These are phyloP conservation scores for Cepaea nemoralis DNA, from an alignment of 1,140 invertebrate species.

Conservation along the genomic window DNA sequence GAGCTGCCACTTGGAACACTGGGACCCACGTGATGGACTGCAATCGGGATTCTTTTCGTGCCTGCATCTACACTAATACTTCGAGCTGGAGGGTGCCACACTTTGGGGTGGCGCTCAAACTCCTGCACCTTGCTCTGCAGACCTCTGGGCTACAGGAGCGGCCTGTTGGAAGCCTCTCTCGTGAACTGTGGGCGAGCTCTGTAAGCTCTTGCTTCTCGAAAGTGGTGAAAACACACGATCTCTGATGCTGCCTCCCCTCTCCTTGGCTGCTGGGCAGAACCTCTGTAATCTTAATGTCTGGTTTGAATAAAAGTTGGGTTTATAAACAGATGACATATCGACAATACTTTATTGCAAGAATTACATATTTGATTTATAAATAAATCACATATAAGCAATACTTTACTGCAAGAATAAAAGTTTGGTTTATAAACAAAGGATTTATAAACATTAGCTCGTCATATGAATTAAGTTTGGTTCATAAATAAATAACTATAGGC, in stretches of 20 bases:
- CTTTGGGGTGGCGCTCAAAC: constrained; percentile 11
- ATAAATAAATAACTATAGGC: no score
- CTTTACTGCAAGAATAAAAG: no score
- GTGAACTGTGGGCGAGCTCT: constrained; percentile 28
- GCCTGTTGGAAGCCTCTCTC: not conserved
- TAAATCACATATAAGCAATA: no score
- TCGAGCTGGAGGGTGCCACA: constrained; percentile 27
- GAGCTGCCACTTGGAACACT: not conserved
- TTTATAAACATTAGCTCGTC: no score
- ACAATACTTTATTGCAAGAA: no score
- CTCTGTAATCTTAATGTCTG: constrained; percentile 23
- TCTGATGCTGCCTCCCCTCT: not conserved
- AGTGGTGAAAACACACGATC: not conserved
- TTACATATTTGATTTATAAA: no score
- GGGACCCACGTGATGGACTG: constrained; percentile 44
- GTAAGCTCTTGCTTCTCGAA: constrained; percentile 27
- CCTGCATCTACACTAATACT: constrained; percentile 45
- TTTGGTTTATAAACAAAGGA: no score
- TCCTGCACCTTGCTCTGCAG: not conserved
- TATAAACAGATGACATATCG: no score
- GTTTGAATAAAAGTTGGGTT: not conserved
- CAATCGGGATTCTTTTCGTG: constrained; percentile 49
- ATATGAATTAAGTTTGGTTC: no score
- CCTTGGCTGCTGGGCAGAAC: not conserved
- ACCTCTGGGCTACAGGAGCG: not conserved